A percentile compares a stretch with the other conserved stretches of the same genome.
These are phyloP conservation scores for Cassiopea andromeda DNA, from an alignment of 30 jellyfish, hydroid and myxozoan species.

Conservation along the genomic window DNA sequence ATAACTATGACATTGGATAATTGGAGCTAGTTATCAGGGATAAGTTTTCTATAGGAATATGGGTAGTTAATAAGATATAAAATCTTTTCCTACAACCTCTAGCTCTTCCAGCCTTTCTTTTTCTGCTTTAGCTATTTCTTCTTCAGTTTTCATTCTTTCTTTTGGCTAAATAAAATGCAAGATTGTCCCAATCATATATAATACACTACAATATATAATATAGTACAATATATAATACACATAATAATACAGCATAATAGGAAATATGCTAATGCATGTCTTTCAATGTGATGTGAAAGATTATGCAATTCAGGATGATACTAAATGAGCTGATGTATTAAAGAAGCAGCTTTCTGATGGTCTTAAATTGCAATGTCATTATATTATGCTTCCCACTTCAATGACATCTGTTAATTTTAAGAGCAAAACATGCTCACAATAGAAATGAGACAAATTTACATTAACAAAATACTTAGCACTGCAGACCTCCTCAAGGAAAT, in stretches of 20 bases:
- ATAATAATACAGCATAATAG: neutral
- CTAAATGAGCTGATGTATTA: neutral
- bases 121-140: slow-evolving; percentile 83
- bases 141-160: slow-evolving; percentile 84
- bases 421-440: neutral
- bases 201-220: too few species aligned
- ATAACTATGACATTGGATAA: neutral
- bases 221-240: too few species aligned
- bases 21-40: too few species aligned
- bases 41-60: too few species aligned
- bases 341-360: neutral
- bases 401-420: neutral
- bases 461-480: too few species aligned
- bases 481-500: too few species aligned
- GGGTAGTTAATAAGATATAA: too few species aligned
- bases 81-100: too few species aligned
- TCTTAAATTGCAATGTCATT: too few species aligned
- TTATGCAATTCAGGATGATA: neutral
- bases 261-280: neutral
- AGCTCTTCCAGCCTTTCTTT: slow-evolving; percentile 64
- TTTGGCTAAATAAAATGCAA: slow-evolving; percentile 59
- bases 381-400: too few species aligned
- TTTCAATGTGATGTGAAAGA: neutral
- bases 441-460: neutral
- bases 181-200: too few species aligned